phyloP scores from a whole-genome alignment of 2,888 invertebrate genomes.

The Sinelater perroti region DNA sequence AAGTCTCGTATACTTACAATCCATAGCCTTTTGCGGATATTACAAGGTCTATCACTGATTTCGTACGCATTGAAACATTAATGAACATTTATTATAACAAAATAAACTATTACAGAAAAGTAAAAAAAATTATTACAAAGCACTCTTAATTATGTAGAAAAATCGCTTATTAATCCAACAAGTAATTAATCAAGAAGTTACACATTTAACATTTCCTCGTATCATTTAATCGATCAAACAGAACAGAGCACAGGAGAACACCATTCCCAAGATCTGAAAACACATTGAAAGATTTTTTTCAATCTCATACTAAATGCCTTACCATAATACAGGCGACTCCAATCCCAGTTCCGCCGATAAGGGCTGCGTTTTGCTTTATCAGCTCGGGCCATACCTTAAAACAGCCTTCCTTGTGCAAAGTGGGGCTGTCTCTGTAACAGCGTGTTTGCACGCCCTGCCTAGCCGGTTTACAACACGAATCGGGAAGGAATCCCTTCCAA shows the following conservation, averaged over 20 bases:
- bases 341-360: slow-evolving; percentile 83
- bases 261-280: slow-evolving; percentile 83
- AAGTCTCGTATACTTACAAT: no score
- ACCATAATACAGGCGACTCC: slow-evolving; percentile 88
- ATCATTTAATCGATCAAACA: slow-evolving; percentile 77
- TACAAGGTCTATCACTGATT: no score
- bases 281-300: slow-evolving; percentile 45
- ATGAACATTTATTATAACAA: slow-evolving; percentile 29
- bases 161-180: slow-evolving; percentile 14
- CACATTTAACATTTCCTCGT: no score
- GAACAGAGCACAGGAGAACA: slow-evolving; percentile 85
- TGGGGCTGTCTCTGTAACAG: slow-evolving; percentile 66
- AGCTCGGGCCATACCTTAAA: slow-evolving; percentile 73
- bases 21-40: no score
- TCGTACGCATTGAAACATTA: no score
- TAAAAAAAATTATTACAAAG: slow-evolving; percentile 32
- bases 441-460: slow-evolving; percentile 65
- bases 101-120: slow-evolving; percentile 34
- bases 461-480: slow-evolving; percentile 79
- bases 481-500: slow-evolving; percentile 78
- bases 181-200: no score
- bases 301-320: slow-evolving; percentile 48
- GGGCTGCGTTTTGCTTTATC: slow-evolving; percentile 79
- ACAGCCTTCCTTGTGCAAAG: slow-evolving; percentile 79
- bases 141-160: slow-evolving; percentile 13